These are phyloP conservation scores for Alca torda DNA, from an alignment of 2,797 vertebrate genomes.

Conservation along the genomic window DNA sequence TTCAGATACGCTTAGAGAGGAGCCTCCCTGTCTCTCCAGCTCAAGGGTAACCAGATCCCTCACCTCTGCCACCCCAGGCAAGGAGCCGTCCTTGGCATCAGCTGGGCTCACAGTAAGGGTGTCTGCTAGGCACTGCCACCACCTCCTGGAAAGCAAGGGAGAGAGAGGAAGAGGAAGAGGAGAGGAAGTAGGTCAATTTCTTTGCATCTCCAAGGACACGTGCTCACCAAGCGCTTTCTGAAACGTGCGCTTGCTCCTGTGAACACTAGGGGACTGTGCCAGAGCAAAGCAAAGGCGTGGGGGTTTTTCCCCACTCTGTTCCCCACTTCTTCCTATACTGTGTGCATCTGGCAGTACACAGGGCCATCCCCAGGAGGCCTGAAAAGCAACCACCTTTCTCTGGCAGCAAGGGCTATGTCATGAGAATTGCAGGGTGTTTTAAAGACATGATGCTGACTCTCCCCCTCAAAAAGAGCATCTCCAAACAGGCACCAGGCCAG, in stretches of 20 bases:
- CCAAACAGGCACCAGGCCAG: not conserved
- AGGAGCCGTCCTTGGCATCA: not conserved
- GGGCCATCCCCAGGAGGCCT: not conserved
- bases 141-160: not conserved
- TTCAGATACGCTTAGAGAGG: not conserved
- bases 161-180: not conserved
- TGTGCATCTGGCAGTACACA: not conserved
- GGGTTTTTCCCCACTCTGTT: fast-evolving
- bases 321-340: not conserved
- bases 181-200: not conserved
- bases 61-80: not conserved
- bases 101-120: not conserved
- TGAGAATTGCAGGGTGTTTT: not conserved
- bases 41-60: not conserved
- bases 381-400: not conserved
- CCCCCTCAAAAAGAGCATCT: not conserved
- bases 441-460: not conserved
- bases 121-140: not conserved
- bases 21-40: not conserved
- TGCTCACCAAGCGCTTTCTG: not conserved
- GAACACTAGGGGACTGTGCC: not conserved
- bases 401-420: not conserved
- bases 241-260: not conserved
- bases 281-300: not conserved
- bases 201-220: not conserved